Percentiles rank a stretch among this genome's conserved stretches.
Conservation (phyloP, 2,113 vertebrate genomes). For the Calidris pygmaea region DNA sequence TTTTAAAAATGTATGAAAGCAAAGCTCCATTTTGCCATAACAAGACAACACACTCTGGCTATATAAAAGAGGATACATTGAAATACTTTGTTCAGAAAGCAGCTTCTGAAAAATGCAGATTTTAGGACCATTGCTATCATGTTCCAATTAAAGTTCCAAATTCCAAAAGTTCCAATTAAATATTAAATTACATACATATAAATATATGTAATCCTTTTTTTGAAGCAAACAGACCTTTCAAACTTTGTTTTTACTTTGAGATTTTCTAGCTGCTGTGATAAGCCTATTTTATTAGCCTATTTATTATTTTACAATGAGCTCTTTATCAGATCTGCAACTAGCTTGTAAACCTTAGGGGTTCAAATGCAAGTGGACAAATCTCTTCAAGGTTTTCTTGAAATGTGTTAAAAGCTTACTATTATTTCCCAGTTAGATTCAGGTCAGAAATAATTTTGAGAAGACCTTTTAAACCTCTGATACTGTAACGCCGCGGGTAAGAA, state of each 20-base stretch:
- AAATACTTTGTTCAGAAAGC: conserved; percentile 46
- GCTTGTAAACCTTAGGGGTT: neutral
- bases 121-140: neutral
- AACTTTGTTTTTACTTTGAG: conserved; percentile 46
- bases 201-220: neutral
- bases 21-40: conserved; percentile 21
- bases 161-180: conserved; percentile 48
- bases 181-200: conserved; percentile 6
- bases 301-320: conserved; percentile 55
- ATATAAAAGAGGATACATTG: conserved; percentile 55
- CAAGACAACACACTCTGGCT: neutral
- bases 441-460: neutral
- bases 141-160: too few species aligned
- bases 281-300: conserved; percentile 2
- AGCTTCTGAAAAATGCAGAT: conserved; percentile 8
- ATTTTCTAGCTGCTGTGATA: neutral
- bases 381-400: neutral
- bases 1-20: conserved; percentile 67
- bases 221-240: neutral
- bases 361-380: neutral
- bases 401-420: neutral
- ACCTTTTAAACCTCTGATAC: neutral
- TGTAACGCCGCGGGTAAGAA: neutral
- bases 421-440: neutral
- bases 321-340: conserved; percentile 29